These are phyloP conservation scores for Harpagoxenus sublaevis DNA, from an alignment of 2,888 invertebrate genomes.

Conservation along the genomic window DNA sequence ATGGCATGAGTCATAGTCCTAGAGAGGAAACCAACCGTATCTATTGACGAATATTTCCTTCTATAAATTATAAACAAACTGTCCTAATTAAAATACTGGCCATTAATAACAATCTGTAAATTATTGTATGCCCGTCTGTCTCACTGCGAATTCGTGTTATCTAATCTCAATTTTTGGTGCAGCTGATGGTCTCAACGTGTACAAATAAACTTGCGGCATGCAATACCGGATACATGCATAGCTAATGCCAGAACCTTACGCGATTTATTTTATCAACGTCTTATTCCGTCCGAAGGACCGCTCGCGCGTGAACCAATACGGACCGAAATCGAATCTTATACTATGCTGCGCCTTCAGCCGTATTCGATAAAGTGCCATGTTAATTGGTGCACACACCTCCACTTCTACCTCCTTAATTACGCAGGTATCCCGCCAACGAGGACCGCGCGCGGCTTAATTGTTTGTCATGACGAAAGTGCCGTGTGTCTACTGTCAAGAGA, in stretches of 20 bases:
- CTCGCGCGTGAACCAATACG: not conserved
- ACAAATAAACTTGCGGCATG: not conserved
- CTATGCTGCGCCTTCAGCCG: too few relatives aligned
- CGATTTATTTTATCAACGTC: not conserved
- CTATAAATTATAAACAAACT: not conserved
- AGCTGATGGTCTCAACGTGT: not conserved
- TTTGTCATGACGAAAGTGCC: conserved; percentile 40
- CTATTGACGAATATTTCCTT: not conserved
- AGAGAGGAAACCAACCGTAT: not conserved
- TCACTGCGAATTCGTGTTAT: not conserved
- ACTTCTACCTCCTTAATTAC: conserved; percentile 44
- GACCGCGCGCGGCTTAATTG: conserved; percentile 56
- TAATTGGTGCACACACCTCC: conserved; percentile 4
- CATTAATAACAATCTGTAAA: not conserved
- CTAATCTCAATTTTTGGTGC: not conserved
- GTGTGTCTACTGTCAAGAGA: conserved; percentile 38
- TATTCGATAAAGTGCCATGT: not conserved
- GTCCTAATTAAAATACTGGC: not conserved
- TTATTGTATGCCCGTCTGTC: not conserved
- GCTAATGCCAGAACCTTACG: too few relatives aligned
- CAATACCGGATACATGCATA: not conserved
- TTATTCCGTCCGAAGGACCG: not conserved
- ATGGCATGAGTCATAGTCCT: not conserved
- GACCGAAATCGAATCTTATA: not conserved
- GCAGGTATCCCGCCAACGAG: conserved; percentile 25